Evolutionary conservation across 2,113 vertebrate genomes (phyloP), one percentile per base, ranked within the genome.

Genomic region (Brachirus orientalis): DNA sequence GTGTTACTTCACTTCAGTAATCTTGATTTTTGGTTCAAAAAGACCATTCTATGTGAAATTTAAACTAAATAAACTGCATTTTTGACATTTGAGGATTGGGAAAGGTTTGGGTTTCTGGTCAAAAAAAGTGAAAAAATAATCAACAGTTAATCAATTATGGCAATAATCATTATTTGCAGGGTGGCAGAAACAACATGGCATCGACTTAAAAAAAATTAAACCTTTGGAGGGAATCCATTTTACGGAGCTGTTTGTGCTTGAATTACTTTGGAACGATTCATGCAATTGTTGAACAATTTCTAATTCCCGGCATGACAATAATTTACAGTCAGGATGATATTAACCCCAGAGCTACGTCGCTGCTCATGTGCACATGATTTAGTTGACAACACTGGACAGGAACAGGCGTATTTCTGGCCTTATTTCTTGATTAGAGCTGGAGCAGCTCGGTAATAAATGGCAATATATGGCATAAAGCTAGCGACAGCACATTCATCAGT

Each of bases 401-500:
- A 40, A 28, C 4, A 11, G 40, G 40, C 40, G 40, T 4, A 71
- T 60, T 81, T 76, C 71, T 65, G 64, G 28, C 63, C 62, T 79
- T 36, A 78, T 50, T 78, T 70, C 80, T 79, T 77, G 56, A 82
- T 76, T 76, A 79, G 59, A 58, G 64, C 28, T 62, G 48, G 43
- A 46, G 72, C 48, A 51, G 77, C 28, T 70, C 58, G 37, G 19
- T 79, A 60, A 86, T 72, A 57, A 70, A 80, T 69, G 63, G 56
- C 36, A 46, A 40, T 68, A 63, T 52, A 14, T 33, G 28, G 48
- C n/a, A 43, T 67, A 44, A 10, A 22, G 37, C 59, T 48, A 69
- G 79, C 58, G 63, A 54, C 72, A 61, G 46, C 44, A 53, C 56
- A 61, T 65, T 41, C 44, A 65, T 79, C 75, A 69, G 28, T 28